These are phyloP conservation scores for Chionoecetes opilio DNA, from an alignment of 1,140 invertebrate genomes.

Conservation along the genomic window DNA sequence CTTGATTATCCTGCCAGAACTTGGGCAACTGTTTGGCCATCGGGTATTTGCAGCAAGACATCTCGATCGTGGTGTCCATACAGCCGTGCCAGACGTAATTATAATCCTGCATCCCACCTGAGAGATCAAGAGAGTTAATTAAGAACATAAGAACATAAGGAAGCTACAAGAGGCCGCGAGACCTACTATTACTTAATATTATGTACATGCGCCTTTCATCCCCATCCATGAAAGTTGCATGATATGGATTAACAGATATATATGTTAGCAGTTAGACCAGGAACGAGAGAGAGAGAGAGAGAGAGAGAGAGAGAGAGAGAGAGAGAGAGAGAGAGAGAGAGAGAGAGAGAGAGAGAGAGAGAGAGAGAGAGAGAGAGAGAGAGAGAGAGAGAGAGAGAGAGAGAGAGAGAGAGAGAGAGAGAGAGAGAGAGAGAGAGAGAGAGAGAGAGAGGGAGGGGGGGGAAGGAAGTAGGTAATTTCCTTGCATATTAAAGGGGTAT, in stretches of 20 bases:
- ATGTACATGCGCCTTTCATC: no score
- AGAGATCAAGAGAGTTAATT: background rate
- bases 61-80: slow-evolving; percentile 98
- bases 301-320: background rate
- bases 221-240: no score
- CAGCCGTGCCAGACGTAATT: slow-evolving; percentile 99
- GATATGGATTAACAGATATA: background rate
- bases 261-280: background rate
- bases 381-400: slow-evolving; percentile 49
- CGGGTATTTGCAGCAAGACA: slow-evolving; percentile 99
- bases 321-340: background rate
- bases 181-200: no score
- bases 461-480: background rate
- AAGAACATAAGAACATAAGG: no score
- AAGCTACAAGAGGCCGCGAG: no score
- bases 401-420: slow-evolving; percentile 38
- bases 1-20: slow-evolving; percentile 98
- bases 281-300: slow-evolving; percentile 41
- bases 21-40: slow-evolving; percentile 91
- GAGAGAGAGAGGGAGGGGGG: background rate
- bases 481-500: slow-evolving; percentile 3
- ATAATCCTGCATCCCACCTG: slow-evolving; percentile 96
- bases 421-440: background rate
- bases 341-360: slow-evolving; percentile 10
- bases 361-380: background rate